These are phyloP conservation scores for Amphilophus citrinellus DNA, from an alignment of 2,113 vertebrate genomes.

Conservation along the genomic window DNA sequence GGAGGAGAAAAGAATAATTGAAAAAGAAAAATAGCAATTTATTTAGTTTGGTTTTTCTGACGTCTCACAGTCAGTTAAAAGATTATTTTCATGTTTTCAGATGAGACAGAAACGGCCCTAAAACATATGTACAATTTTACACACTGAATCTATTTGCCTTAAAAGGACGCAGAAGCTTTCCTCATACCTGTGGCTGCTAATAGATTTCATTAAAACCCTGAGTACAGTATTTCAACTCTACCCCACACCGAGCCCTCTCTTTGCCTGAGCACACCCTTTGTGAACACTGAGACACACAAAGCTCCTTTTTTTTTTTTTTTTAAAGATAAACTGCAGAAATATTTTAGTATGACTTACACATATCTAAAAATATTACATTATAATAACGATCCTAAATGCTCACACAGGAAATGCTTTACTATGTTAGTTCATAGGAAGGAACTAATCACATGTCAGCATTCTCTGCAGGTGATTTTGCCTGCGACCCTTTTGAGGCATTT, in stretches of 20 bases:
- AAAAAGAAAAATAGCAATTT: neutral
- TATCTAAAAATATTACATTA: neutral
- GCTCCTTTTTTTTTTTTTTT: neutral
- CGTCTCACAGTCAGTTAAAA: neutral
- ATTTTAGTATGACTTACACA: neutral
- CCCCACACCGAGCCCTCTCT: neutral
- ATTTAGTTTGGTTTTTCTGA: constrained; percentile 34
- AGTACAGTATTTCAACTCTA: constrained; percentile 32
- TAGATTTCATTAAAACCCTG: constrained; percentile 35
- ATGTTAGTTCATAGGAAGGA: neutral
- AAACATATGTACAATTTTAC: constrained; percentile 46
- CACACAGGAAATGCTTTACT: constrained; percentile 1
- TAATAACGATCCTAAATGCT: constrained; percentile 12
- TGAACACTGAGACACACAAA: constrained; percentile 1
- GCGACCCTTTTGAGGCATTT: constrained; percentile 3
- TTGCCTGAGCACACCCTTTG: constrained; percentile 6
- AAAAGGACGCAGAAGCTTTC: constrained; percentile 19
- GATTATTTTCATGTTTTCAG: neutral
- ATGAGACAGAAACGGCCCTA: constrained; percentile 22
- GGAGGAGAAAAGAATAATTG: neutral
- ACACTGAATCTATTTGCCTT: constrained; percentile 21
- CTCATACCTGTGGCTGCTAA: constrained; percentile 4
- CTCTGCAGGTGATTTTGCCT: neutral
- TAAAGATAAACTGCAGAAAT: constrained; percentile 7
- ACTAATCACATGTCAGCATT: neutral